Evolutionary conservation across 2,113 vertebrate genomes (phyloP).

Genomic region (Phalacrocorax brasilianus): DNA sequence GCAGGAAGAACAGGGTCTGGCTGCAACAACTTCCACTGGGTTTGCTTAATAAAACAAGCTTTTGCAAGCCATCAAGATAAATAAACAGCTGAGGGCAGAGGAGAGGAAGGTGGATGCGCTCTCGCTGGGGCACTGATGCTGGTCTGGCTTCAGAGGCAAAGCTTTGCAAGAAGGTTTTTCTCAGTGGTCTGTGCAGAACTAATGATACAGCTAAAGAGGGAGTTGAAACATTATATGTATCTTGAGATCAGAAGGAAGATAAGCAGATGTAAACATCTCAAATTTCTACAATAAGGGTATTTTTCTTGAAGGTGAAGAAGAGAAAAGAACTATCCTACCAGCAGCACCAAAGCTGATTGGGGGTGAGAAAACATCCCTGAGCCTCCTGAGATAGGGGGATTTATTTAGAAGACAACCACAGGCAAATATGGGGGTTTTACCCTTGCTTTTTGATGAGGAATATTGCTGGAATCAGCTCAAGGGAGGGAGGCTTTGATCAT

Average conservation of each 20-base stretch:
- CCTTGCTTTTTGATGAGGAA: constrained; percentile 40
- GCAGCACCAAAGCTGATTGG: neutral
- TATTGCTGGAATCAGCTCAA: constrained; percentile 38
- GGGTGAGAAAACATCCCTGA: neutral
- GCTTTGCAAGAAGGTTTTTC: neutral
- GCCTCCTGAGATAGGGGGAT: constrained; percentile 5
- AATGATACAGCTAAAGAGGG: neutral
- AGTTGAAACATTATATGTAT: neutral
- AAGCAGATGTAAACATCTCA: constrained; percentile 45
- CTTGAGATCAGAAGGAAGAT: constrained; percentile 20
- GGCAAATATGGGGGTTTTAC: neutral
- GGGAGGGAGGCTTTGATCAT: constrained; percentile 44
- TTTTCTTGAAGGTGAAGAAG: constrained; percentile 10
- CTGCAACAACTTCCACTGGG: neutral
- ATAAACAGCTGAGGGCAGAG: neutral
- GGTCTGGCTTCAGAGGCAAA: neutral
- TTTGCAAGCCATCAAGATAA: neutral
- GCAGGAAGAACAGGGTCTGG: neutral
- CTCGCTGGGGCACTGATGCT: neutral
- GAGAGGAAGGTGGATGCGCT: neutral
- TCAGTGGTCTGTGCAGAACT: neutral
- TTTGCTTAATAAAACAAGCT: neutral
- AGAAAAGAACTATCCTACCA: neutral
- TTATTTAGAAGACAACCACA: constrained; percentile 55
- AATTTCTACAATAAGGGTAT: neutral